Evolutionary conservation across 2,888 invertebrate genomes (phyloP).

Genomic region (Branchellion lobata): DNA sequence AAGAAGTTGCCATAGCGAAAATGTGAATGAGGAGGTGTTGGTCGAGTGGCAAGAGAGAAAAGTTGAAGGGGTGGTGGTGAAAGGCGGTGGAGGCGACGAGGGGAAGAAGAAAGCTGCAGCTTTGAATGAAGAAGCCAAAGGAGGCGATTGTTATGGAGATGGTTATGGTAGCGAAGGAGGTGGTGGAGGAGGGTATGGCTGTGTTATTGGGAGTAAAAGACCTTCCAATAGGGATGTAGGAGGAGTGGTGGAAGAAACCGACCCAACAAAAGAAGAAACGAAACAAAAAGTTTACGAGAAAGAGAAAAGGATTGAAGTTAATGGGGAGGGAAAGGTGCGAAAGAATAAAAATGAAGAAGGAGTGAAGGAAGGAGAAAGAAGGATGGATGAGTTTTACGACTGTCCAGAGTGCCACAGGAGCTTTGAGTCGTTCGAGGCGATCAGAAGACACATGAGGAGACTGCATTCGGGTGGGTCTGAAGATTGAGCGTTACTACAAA

Average conservation of each 20-base stretch:
- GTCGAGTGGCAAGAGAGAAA: neutral
- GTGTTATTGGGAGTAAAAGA: neutral
- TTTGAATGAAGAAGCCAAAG: neutral
- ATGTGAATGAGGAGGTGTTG: too few relatives aligned
- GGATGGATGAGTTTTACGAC: slow-evolving; percentile 68
- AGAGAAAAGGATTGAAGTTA: neutral
- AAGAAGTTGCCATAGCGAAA: too few relatives aligned
- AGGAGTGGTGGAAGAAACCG: too few relatives aligned
- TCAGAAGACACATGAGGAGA: slow-evolving; percentile 72
- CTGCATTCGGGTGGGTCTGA: slow-evolving; percentile 73
- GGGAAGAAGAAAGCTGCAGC: neutral
- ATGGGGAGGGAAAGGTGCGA: neutral
- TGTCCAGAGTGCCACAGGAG: slow-evolving; percentile 73
- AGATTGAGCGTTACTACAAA: slow-evolving; percentile 54
- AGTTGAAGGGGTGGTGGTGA: neutral
- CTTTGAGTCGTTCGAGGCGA: slow-evolving; percentile 72
- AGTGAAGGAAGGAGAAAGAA: neutral
- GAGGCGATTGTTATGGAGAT: neutral
- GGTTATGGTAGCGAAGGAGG: neutral
- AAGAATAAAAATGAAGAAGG: too few relatives aligned
- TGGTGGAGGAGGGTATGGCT: neutral
- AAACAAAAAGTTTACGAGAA: too few relatives aligned
- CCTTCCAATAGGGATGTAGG: neutral
- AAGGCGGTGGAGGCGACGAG: neutral
- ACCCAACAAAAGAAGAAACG: too few relatives aligned